These are phyloP conservation scores for Cebus imitator DNA, from an alignment of 2,113 vertebrate species.

Conservation along the genomic window DNA sequence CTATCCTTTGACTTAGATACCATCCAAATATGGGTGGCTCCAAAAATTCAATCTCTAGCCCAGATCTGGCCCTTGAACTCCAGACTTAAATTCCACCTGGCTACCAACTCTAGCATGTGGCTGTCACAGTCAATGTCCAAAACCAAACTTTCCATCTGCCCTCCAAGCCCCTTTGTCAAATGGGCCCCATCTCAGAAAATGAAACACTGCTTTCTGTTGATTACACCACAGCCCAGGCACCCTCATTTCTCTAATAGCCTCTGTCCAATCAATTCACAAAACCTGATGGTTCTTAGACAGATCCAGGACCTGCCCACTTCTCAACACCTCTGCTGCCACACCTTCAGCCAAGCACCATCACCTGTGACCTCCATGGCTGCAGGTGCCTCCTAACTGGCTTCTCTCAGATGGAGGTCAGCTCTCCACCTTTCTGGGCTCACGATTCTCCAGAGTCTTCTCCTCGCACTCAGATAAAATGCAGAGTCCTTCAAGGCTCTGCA, in stretches of 20 bases:
- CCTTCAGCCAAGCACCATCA: rapidly evolving
- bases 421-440: not conserved
- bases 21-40: not conserved
- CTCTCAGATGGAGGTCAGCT: not conserved
- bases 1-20: not conserved
- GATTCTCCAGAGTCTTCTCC: not conserved
- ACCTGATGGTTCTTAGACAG: not conserved
- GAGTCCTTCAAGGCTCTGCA: not conserved
- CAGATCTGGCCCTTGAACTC: not conserved
- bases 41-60: not conserved
- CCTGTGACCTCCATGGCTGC: not conserved
- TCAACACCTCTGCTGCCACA: not conserved
- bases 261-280: not conserved
- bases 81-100: not conserved
- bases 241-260: not conserved
- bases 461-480: not conserved
- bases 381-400: not conserved
- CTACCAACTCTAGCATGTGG: not conserved
- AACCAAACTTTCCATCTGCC: not conserved
- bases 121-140: not conserved
- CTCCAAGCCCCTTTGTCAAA: not conserved
- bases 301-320: not conserved
- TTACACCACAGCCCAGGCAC: not conserved
- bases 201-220: not conserved
- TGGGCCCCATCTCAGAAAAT: not conserved